Conservation (phyloP, 2,113 vertebrate genomes). For the Neoarius graeffei region DNA sequence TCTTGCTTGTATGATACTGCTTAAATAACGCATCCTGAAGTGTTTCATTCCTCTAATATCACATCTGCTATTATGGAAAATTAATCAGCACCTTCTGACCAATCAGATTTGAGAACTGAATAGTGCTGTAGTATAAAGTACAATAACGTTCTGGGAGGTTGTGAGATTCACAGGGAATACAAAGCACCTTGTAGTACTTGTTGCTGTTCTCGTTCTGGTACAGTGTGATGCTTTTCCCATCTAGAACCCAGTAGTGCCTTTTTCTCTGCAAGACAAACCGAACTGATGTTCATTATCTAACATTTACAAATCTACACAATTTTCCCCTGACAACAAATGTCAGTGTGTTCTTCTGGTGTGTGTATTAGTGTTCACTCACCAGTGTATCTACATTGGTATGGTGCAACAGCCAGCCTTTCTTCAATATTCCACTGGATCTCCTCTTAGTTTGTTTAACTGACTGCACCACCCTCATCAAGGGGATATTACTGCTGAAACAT, state of each 20-base stretch:
- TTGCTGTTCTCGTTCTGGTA: slow-evolving; percentile 71
- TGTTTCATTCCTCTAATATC: neutral
- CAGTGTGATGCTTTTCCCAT: slow-evolving; percentile 72
- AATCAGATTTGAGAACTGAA: neutral
- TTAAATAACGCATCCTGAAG: neutral
- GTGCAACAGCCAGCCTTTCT: too few relatives aligned
- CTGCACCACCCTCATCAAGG: too few relatives aligned
- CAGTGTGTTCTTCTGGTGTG: too few relatives aligned
- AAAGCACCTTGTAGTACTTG: slow-evolving; percentile 74
- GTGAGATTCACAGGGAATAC: neutral
- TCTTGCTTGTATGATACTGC: too few relatives aligned
- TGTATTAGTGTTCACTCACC: too few relatives aligned
- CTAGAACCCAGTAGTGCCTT: slow-evolving; percentile 75
- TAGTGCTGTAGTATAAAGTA: neutral
- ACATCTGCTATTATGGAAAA: neutral
- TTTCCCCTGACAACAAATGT: too few relatives aligned
- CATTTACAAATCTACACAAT: neutral
- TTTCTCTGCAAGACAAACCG: slow-evolving; percentile 66
- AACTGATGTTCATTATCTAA: neutral
- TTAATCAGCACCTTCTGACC: neutral
- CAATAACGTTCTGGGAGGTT: neutral
- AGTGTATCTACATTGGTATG: too few relatives aligned
- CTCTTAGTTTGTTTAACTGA: too few relatives aligned
- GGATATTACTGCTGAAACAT: too few relatives aligned
- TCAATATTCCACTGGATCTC: too few relatives aligned